These are phyloP conservation scores for Amphipoea oculea DNA, from an alignment of 2,888 invertebrate genomes.

Conservation along the genomic window DNA sequence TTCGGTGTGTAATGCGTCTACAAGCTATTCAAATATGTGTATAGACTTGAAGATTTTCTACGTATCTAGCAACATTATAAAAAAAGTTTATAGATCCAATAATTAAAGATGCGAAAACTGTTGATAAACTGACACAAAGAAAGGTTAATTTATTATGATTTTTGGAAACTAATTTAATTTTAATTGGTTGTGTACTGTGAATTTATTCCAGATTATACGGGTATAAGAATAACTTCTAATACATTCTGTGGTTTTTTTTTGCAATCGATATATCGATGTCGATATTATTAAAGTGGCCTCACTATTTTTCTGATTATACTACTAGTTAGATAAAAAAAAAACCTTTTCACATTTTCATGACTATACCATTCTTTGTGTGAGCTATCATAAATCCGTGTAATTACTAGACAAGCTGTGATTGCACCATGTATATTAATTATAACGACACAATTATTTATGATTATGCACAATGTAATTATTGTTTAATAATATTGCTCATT, in stretches of 20 bases:
- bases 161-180: neutral
- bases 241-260: neutral
- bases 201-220: conserved; percentile 22
- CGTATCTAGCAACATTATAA: conserved; percentile 35
- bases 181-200: neutral
- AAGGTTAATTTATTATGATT: neutral
- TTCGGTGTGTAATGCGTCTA: conserved; percentile 43
- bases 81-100: conserved; percentile 52
- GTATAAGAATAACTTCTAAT: conserved; percentile 9
- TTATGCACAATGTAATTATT: conserved; percentile 53
- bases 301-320: neutral
- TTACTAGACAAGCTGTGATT: conserved; percentile 34
- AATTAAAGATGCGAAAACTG: neutral
- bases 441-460: conserved; percentile 56
- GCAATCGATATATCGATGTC: neutral
- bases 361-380: conserved; percentile 34
- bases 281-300: neutral
- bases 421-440: conserved; percentile 52
- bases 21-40: conserved; percentile 34
- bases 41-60: conserved; percentile 48
- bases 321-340: neutral
- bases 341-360: neutral
- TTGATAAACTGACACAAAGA: conserved; percentile 16
- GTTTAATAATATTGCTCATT: conserved; percentile 56
- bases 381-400: conserved; percentile 12